Conservation (phyloP, 2,113 vertebrate species). For the Poeciliopsis occidentalis region DNA sequence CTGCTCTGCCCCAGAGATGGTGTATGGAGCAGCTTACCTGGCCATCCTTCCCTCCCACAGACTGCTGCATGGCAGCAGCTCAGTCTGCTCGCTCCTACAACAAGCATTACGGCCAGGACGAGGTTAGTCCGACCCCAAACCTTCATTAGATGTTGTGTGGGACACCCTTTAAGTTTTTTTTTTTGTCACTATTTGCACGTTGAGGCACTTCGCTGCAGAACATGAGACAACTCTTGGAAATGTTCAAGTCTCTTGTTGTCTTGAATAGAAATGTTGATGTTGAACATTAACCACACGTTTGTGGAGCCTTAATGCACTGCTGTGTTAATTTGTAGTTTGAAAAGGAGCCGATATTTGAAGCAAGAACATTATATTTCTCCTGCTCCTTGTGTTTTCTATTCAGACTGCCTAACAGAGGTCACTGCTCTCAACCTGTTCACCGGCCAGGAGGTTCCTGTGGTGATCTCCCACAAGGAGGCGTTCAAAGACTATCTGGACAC, state of each 20-base stretch:
- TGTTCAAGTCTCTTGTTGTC: neutral
- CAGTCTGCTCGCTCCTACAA: slow-evolving; percentile 79
- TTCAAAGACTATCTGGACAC: slow-evolving; percentile 87
- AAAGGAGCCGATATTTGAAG: neutral
- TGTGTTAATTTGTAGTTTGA: neutral
- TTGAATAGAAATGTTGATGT: neutral
- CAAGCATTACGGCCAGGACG: slow-evolving; percentile 78
- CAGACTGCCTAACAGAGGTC: slow-evolving; percentile 90
- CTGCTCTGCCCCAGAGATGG: slow-evolving; percentile 87
- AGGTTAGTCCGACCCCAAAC: slow-evolving; percentile 71
- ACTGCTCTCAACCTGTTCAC: slow-evolving; percentile 88
- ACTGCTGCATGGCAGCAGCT: slow-evolving; percentile 84
- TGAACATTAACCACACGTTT: neutral
- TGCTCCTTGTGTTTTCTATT: slow-evolving; percentile 37
- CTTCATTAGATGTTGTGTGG: neutral
- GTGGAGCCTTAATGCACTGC: neutral
- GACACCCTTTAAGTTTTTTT: neutral
- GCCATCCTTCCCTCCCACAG: slow-evolving; percentile 87
- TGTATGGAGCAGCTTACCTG: slow-evolving; percentile 90
- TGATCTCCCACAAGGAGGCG: slow-evolving; percentile 81
- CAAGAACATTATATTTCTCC: slow-evolving; percentile 38
- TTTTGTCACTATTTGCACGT: neutral
- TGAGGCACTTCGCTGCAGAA: neutral
- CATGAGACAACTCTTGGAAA: slow-evolving; percentile 1
- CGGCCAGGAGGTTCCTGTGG: slow-evolving; percentile 86